Evolutionary conservation across 1,140 invertebrate genomes (phyloP), one percentile per base, ranked within the genome.

Genomic region (Habropoda laboriosa): DNA sequence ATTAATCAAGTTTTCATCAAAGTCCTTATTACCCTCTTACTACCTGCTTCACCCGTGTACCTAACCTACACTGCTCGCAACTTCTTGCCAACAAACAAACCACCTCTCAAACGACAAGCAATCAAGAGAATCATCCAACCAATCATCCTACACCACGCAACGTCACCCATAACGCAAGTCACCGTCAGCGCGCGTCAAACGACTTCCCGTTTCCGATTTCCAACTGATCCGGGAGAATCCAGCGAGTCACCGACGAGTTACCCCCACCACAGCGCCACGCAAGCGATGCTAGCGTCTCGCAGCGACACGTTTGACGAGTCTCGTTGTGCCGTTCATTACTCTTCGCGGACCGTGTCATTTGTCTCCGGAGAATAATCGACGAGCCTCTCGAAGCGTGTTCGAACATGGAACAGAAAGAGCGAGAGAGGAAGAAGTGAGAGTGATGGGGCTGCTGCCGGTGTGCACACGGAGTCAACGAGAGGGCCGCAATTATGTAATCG

Each of bases 401-500:
- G 45, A 76, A 32, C 70, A 66, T 53, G 67, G 61, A 66, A 47
- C 58, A 30, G 63, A 75, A 60, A 72, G 57, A 40, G 55, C 64
- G 38, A 47, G 16, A 55, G 16, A 35, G n/a, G 27, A 58, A 13
- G 32, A 24, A 63, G 12, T 24, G 63, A 76, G 72, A 81, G 80
- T 86, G 82, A 86, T 82, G 83, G 80, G 63, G 42, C 80, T 79
- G 42, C 80, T 79, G 73, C 75, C 55, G 75, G 74, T 78, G 68
- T n/a, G n/a, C n/a, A n/a, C 77, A 21, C 83, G 70, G 72, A 84
- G 77, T 61, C 77, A 85, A 86, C 68, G 83, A 87, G 83, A 88
- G 86, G 73, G 87, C 84, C 82, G 89, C 89, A 92, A 92, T 92
- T 93, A 90, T 89, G 90, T 91, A 92, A 92, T 92, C 91, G 91